phyloP scores from a whole-genome alignment of 2,888 invertebrate species.

The Strigamia transsilvanica region DNA sequence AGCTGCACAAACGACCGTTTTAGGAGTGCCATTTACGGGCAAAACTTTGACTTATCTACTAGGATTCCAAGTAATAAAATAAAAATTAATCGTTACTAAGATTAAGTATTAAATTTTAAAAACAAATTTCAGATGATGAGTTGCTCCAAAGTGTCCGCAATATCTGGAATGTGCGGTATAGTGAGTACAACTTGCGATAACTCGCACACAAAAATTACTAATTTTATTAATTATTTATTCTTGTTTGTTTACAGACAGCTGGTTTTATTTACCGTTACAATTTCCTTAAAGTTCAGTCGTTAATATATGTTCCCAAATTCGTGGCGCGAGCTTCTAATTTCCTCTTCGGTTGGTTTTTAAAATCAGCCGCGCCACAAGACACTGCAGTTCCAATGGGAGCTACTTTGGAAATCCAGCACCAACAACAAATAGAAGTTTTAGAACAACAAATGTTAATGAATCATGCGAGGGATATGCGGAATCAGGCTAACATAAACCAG shows the following conservation, averaged over 20 bases:
- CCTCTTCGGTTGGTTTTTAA: conserved; percentile 65
- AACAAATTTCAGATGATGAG: conserved; percentile 53
- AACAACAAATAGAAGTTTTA: conserved; percentile 66
- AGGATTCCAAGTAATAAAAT: conserved; percentile 66
- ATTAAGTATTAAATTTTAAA: too few relatives aligned
- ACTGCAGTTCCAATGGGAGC: conserved; percentile 66
- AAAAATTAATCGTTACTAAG: too few relatives aligned
- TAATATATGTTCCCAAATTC: conserved; percentile 64
- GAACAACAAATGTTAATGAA: conserved; percentile 66
- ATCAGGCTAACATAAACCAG: not conserved
- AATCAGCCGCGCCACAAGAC: conserved; percentile 63
- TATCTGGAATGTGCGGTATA: conserved; percentile 65
- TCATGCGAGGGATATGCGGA: conserved; percentile 59
- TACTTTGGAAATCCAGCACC: conserved; percentile 67
- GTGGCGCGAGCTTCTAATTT: conserved; percentile 62
- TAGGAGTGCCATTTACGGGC: conserved; percentile 68
- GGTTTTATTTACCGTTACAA: conserved; percentile 66
- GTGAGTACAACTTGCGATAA: conserved; percentile 63
- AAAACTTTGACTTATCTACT: conserved; percentile 68
- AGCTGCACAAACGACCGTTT: conserved; percentile 65
- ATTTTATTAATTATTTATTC: conserved; percentile 9
- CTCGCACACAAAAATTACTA: too few relatives aligned
- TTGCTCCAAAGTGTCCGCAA: conserved; percentile 63
- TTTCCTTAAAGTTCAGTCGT: conserved; percentile 63
- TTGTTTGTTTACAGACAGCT: conserved; percentile 61